Evolutionary conservation across 2,888 invertebrate genomes (phyloP), one percentile per base, ranked within the genome.

Genomic region (Phalangium opilio): DNA sequence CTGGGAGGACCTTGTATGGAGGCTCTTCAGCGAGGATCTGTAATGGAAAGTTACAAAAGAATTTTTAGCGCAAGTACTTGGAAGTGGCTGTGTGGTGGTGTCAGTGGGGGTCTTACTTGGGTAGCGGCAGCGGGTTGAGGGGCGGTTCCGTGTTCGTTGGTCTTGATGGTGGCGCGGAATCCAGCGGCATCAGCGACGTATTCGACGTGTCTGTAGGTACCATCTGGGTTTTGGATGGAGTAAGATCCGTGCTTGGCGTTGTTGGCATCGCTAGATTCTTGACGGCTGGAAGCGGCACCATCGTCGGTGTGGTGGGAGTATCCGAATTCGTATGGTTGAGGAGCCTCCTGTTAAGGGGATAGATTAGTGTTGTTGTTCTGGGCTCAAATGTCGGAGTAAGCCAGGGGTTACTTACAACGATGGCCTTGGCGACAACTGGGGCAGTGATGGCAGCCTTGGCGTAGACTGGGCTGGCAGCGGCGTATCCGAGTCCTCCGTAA

Each of bases 111-210:
- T 15, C 32, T 3, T n/a, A 45, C 20, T 15, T 17, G 17, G 32
- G 40, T 39, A 8, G 39, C 19, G n/a, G 45, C 45, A 11, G 45
- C n/a, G n/a, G 20, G n/a, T 27, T 39, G 14, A 15, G 45, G 15
- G 21, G 45, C 45, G 10, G 49, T 49, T 19, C 45, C 45, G 27
- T 38, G 45, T 17, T 45, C 45, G 32, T 45, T 45, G 15, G 45
- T 45, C 27, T 45, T 39, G 21, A 45, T 18, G 15, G 33, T 32
- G 2, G 45, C 45, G 20, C 40, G 45, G 27, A 39, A 45, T 19
- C 45, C 45, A 39, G 36, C 33, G 12, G 38, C 39, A 39, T 45
- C 45, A 11, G 45, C 45, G 12, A 45, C 27, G 32, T 45, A 45
- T 14, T 45, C 45, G 12, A 45, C 45, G 20, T 41, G 45, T 12